These are phyloP conservation scores for Columba guinea DNA, from an alignment of 2,797 vertebrate species.

Conservation along the genomic window DNA sequence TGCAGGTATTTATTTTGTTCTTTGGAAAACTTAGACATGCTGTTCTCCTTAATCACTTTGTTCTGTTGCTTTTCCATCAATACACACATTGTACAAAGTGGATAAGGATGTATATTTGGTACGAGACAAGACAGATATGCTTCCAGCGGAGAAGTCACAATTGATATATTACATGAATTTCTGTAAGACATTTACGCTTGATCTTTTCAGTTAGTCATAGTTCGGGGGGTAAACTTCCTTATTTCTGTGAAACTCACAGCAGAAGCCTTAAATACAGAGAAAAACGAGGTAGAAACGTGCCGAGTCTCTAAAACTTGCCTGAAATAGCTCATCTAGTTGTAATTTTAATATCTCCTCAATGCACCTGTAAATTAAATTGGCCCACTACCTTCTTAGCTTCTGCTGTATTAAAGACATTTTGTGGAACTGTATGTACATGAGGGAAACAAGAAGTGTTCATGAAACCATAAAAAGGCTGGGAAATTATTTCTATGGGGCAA, in stretches of 20 bases:
- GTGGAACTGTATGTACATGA: neutral
- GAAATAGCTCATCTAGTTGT: neutral
- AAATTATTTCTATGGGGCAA: neutral
- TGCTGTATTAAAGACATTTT: neutral
- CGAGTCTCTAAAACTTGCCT: neutral
- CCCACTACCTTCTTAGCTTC: neutral
- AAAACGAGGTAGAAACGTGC: neutral
- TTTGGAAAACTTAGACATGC: neutral
- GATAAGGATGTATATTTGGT: neutral
- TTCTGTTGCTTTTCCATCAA: neutral
- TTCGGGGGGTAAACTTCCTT: neutral
- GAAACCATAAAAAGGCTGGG: neutral
- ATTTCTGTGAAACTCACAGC: neutral
- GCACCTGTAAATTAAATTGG: neutral
- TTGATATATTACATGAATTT: neutral
- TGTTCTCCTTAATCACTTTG: neutral
- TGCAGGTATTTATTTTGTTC: neutral
- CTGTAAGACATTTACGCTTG: neutral
- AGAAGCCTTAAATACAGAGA: neutral
- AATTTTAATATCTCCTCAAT: neutral
- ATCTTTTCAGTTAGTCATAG: constrained; percentile 27
- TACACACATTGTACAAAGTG: neutral
- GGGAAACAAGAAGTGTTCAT: neutral
- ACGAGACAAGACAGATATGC: neutral
- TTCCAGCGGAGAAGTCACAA: constrained; percentile 10